A percentile compares a stretch with the other conserved stretches of the same genome.
Conservation (phyloP, 2,888 invertebrate genomes). For the Meandrusa payeni region DNA sequence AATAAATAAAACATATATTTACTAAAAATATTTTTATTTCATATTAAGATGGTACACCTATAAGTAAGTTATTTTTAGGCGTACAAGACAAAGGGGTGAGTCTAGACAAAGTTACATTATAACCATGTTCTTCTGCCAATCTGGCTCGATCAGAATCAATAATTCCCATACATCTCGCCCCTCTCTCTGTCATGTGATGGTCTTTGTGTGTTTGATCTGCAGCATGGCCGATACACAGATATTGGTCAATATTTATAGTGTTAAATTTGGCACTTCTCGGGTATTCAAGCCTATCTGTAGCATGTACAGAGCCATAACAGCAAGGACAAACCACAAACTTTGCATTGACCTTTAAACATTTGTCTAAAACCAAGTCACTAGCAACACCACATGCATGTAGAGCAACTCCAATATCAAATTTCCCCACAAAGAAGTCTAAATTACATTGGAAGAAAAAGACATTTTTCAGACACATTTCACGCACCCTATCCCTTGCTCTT, state of each 20-base stretch:
- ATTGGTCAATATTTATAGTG: conserved; percentile 80
- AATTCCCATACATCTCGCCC: conserved; percentile 92
- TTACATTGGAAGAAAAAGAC: conserved; percentile 92
- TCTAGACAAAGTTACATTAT: conserved; percentile 87
- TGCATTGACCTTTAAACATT: conserved; percentile 88
- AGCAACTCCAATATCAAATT: conserved; percentile 92
- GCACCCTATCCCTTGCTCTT: conserved; percentile 86
- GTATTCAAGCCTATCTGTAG: conserved; percentile 89
- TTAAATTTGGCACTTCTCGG: conserved; percentile 87
- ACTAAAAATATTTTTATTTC: conserved; percentile 32
- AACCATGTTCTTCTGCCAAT: conserved; percentile 88
- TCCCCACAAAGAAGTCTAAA: conserved; percentile 91
- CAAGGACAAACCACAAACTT: conserved; percentile 95
- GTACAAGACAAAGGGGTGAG: conserved; percentile 91
- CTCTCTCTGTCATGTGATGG: conserved; percentile 86
- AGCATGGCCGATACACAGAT: conserved; percentile 91
- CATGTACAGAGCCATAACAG: conserved; percentile 94
- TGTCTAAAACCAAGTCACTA: conserved; percentile 93
- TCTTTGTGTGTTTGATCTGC: conserved; percentile 95
- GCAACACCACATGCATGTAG: conserved; percentile 97
- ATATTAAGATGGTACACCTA: conserved; percentile 75
- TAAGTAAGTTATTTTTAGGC: conserved; percentile 93
- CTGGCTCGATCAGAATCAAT: conserved; percentile 92
- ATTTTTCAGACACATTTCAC: conserved; percentile 85
- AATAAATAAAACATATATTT: conserved; percentile 27